Evolutionary conservation across 2,113 vertebrate species (phyloP).

Genomic region (Anser brachyrhynchus): DNA sequence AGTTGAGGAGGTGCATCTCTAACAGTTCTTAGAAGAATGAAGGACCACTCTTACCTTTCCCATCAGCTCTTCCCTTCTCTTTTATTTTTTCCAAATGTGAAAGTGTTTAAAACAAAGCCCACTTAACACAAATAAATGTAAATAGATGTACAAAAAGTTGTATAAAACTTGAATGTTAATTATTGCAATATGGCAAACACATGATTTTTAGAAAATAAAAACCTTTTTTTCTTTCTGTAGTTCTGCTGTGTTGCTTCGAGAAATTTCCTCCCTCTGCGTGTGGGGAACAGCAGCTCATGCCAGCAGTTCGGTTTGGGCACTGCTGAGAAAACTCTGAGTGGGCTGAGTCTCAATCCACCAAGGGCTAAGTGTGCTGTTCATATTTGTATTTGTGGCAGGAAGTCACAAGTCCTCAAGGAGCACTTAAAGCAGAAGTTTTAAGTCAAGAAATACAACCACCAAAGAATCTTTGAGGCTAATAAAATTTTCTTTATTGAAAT

Average conservation of each 20-base stretch:
- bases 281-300: background rate
- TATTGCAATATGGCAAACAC: conserved; percentile 19
- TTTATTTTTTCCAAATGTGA: conserved; percentile 29
- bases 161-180: conserved; percentile 44
- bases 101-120: conserved; percentile 11
- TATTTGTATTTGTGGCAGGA: background rate
- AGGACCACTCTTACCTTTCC: conserved; percentile 3
- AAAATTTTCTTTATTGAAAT: background rate
- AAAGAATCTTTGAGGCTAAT: background rate
- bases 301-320: background rate
- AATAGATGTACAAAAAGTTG: conserved; percentile 66
- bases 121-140: conserved; percentile 47
- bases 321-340: background rate
- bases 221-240: conserved; percentile 15
- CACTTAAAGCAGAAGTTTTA: background rate
- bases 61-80: background rate
- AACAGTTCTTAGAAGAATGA: conserved; percentile 33
- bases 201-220: conserved; percentile 65
- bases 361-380: background rate
- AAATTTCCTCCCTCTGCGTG: rapidly evolving
- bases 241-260: conserved; percentile 39
- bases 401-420: background rate
- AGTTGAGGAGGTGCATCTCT: background rate
- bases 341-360: background rate
- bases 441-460: background rate